These are phyloP conservation scores for Terrapene triunguis DNA, from an alignment of 2,113 vertebrate genomes.

Conservation along the genomic window DNA sequence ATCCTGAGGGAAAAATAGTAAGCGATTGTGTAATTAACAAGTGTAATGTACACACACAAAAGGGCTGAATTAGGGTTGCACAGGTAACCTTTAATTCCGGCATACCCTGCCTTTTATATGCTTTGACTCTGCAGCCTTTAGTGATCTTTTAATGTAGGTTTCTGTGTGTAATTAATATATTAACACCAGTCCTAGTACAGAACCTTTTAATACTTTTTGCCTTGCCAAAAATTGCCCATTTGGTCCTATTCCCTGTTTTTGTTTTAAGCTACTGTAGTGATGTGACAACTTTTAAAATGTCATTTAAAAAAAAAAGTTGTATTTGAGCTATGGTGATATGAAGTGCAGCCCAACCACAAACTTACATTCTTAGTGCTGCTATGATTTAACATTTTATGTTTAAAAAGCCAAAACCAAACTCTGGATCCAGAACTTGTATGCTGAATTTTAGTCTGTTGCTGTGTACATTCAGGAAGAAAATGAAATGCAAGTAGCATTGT, in stretches of 20 bases:
- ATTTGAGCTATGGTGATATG: not conserved
- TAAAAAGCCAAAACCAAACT: not conserved
- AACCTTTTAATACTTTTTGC: too few species aligned
- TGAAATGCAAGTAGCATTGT: not conserved
- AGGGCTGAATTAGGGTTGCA: not conserved
- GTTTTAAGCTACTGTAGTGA: too few species aligned
- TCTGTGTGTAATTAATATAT: not conserved
- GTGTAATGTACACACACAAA: not conserved
- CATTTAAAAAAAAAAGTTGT: not conserved
- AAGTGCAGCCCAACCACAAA: not conserved
- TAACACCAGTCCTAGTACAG: not conserved
- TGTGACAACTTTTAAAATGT: not conserved
- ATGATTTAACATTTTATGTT: not conserved
- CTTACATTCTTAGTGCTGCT: not conserved
- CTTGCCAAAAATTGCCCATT: too few species aligned
- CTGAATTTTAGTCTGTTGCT: not conserved
- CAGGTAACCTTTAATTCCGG: not conserved
- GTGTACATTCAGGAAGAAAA: not conserved
- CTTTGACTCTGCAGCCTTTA: not conserved
- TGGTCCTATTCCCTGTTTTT: too few species aligned
- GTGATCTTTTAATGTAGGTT: not conserved
- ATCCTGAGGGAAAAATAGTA: not conserved
- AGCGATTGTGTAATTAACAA: not conserved
- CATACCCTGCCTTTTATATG: not conserved
- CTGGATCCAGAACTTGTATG: not conserved